Evolutionary conservation across 2,888 invertebrate genomes (phyloP).

Genomic region (Seira sanloemensis): DNA sequence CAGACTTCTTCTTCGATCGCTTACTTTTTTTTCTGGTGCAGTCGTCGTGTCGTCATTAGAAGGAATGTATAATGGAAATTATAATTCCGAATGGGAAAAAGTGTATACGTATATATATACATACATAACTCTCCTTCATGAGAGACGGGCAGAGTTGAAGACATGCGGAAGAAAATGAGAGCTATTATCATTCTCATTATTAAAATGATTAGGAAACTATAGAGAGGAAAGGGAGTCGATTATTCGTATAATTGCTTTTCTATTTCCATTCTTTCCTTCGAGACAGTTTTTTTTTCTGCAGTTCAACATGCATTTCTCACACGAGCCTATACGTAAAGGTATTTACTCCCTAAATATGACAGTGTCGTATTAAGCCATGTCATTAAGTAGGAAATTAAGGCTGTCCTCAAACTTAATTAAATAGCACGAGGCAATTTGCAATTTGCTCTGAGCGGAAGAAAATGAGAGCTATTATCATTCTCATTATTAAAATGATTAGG

Average conservation of each 20-base stretch:
- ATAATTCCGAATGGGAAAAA: slow-evolving; percentile 6
- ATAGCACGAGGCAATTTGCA: not conserved
- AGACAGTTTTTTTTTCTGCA: too few species aligned
- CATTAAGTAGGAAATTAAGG: too few species aligned
- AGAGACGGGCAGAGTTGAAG: not conserved
- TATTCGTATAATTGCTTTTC: slow-evolving; percentile 1
- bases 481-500: slow-evolving; percentile 49
- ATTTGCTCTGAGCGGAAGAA: slow-evolving; percentile 14
- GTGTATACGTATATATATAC: too few species aligned
- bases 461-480: slow-evolving; percentile 56
- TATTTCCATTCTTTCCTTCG: not conserved
- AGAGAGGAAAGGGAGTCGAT: not conserved
- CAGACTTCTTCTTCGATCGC: slow-evolving; percentile 1
- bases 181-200: slow-evolving; percentile 53
- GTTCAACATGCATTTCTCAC: too few species aligned
- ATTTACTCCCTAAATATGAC: too few species aligned
- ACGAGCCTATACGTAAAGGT: too few species aligned
- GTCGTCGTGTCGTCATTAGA: slow-evolving; percentile 12
- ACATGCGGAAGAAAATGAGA: slow-evolving; percentile 44
- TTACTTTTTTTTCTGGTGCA: too few species aligned
- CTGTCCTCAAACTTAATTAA: too few species aligned
- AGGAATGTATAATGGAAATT: slow-evolving; percentile 4
- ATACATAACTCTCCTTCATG: not conserved
- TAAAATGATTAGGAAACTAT: slow-evolving; percentile 37
- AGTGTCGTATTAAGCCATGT: too few species aligned